phyloP scores from a whole-genome alignment of 2,113 vertebrate species.

The Sigmodon hispidus region DNA sequence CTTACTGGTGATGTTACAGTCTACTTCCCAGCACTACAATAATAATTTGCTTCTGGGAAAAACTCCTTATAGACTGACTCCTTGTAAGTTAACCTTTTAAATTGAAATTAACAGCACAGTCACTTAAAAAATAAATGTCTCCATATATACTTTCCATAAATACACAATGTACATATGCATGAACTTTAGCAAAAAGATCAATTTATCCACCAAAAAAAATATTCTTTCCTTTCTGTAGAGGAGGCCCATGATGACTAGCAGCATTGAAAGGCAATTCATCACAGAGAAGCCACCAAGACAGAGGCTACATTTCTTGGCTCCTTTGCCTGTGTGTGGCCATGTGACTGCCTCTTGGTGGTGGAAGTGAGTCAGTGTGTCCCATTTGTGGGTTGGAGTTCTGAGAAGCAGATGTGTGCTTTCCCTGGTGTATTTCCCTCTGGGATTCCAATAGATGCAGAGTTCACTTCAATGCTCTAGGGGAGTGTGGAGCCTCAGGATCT shows the following conservation, averaged over 20 bases:
- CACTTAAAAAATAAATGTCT: not conserved
- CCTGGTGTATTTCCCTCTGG: not conserved
- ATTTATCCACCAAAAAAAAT: not conserved
- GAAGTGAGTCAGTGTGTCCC: not conserved
- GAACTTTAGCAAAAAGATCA: not conserved
- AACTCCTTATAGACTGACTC: not conserved
- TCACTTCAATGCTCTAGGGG: not conserved
- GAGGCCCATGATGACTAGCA: not conserved
- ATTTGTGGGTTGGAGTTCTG: not conserved
- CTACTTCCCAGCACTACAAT: not conserved
- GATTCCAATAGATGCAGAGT: not conserved
- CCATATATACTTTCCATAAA: accelerated
- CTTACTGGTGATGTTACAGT: not conserved
- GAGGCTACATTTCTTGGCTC: not conserved
- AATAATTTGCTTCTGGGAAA: slow-evolving; percentile 28
- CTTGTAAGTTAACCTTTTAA: not conserved
- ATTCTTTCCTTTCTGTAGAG: not conserved
- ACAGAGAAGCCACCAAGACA: not conserved
- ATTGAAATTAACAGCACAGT: not conserved
- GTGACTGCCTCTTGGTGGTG: not conserved
- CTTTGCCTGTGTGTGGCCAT: not conserved
- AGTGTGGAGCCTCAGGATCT: not conserved
- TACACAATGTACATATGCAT: not conserved
- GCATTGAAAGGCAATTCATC: not conserved
- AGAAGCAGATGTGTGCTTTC: not conserved